Conservation (phyloP, 2,888 invertebrate species). For the Leptopilina myrica region DNA sequence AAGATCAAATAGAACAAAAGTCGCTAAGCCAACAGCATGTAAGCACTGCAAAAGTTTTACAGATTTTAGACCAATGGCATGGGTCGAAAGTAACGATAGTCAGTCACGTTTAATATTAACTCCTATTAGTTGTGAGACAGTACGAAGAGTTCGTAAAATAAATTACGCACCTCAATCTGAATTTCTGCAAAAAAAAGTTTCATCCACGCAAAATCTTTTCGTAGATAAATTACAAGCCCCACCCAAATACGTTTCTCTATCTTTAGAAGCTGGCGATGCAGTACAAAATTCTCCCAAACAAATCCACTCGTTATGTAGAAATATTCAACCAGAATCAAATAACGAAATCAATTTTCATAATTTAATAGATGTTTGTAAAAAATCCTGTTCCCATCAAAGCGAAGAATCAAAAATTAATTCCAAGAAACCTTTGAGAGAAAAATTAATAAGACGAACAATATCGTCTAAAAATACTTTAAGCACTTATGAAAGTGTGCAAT, state of each 20-base stretch:
- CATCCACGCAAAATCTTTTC: neutral
- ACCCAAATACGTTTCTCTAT: neutral
- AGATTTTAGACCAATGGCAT: slow-evolving; percentile 43
- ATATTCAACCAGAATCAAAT: neutral
- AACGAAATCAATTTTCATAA: neutral
- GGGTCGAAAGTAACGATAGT: slow-evolving; percentile 2
- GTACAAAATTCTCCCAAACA: neutral
- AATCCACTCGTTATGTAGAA: neutral
- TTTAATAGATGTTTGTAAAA: slow-evolving; percentile 4
- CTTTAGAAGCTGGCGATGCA: slow-evolving; percentile 21
- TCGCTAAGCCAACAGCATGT: slow-evolving; percentile 50
- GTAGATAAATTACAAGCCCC: neutral
- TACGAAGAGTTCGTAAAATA: slow-evolving; percentile 62
- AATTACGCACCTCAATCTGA: slow-evolving; percentile 67
- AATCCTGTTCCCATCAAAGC: neutral
- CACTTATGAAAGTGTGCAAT: slow-evolving; percentile 14
- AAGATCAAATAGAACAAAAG: slow-evolving; percentile 49
- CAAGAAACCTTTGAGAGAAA: slow-evolving; percentile 45
- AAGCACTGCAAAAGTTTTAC: slow-evolving; percentile 53
- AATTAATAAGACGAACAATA: slow-evolving; percentile 18
- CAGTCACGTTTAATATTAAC: slow-evolving; percentile 43
- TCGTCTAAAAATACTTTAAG: neutral
- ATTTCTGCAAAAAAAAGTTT: slow-evolving; percentile 62
- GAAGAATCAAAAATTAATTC: slow-evolving; percentile 43
- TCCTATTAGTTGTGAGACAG: slow-evolving; percentile 61